A percentile compares a stretch with the other conserved stretches of the same genome.
Evolutionary conservation across 2,888 invertebrate species (phyloP).

Genomic region (Hyposoter didymator): DNA sequence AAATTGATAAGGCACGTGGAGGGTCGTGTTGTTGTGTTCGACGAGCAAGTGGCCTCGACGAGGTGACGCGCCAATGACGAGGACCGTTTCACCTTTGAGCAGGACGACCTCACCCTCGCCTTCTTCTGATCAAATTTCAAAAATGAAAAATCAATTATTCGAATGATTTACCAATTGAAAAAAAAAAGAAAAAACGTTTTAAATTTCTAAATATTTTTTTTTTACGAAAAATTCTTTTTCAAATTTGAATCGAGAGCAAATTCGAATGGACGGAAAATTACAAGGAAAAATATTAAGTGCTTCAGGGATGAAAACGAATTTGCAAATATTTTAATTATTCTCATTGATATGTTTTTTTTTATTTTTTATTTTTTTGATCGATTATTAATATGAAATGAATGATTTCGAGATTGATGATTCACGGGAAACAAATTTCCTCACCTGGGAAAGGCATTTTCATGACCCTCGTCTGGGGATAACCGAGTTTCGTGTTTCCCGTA

Average conservation of each 20-base stretch:
- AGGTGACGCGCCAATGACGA: slow-evolving; percentile 94
- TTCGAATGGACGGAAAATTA: neutral
- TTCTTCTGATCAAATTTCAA: slow-evolving; percentile 76
- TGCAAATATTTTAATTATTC: neutral
- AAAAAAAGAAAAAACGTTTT: neutral
- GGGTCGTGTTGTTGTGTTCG: slow-evolving; percentile 90
- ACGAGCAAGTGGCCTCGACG: slow-evolving; percentile 95
- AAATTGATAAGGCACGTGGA: slow-evolving; percentile 93
- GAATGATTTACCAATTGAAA: neutral
- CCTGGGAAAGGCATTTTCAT: slow-evolving; percentile 96
- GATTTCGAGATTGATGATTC: neutral
- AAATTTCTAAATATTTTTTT: neutral
- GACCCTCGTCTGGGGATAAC: slow-evolving; percentile 96
- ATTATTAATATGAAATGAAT: neutral
- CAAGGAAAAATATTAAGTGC: neutral
- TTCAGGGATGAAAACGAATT: neutral
- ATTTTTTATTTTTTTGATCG: too few species aligned
- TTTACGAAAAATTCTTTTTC: too few species aligned
- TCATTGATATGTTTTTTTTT: neutral
- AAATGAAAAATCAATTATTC: slow-evolving; percentile 22
- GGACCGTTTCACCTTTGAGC: slow-evolving; percentile 93
- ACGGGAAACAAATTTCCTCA: slow-evolving; percentile 72
- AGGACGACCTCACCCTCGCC: slow-evolving; percentile 87
- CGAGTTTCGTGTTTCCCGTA: slow-evolving; percentile 94
- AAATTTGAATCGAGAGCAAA: too few species aligned